Conservation (phyloP, 2,888 invertebrate species). For the Melieria omissa region DNA sequence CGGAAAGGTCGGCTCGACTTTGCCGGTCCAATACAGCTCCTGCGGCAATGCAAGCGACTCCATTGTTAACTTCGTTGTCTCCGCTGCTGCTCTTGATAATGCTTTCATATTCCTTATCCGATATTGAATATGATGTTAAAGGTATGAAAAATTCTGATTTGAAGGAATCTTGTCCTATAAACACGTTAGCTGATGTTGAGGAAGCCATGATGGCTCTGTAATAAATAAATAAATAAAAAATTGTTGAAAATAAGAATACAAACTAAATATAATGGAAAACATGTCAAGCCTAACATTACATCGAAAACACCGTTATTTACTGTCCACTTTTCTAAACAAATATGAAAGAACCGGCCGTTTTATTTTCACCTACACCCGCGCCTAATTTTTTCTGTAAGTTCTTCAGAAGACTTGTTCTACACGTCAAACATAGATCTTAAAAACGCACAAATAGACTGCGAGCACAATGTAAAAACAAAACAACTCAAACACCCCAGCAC, state of each 20-base stretch:
- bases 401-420: too few relatives aligned
- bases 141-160: constrained; percentile 43
- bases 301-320: too few relatives aligned
- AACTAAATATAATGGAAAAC: not conserved
- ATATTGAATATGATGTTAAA: constrained; percentile 42
- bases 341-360: not conserved
- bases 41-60: constrained; percentile 63
- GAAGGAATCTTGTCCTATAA: constrained; percentile 71
- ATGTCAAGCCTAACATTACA: too few relatives aligned
- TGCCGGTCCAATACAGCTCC: constrained; percentile 65
- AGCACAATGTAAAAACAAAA: too few relatives aligned
- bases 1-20: constrained; percentile 64
- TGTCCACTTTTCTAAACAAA: too few relatives aligned
- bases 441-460: too few relatives aligned
- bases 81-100: constrained; percentile 44
- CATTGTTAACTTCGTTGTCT: constrained; percentile 53
- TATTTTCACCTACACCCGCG: too few relatives aligned
- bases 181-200: constrained; percentile 73
- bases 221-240: constrained; percentile 60
- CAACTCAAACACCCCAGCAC: too few relatives aligned
- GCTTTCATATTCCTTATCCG: constrained; percentile 43
- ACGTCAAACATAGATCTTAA: too few relatives aligned
- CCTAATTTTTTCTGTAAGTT: too few relatives aligned
- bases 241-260: constrained; percentile 20
- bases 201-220: constrained; percentile 85